Evolutionary conservation across 1,140 invertebrate genomes (phyloP), one percentile per base, ranked within the genome.

Genomic region (Piezodorus guildinii): DNA sequence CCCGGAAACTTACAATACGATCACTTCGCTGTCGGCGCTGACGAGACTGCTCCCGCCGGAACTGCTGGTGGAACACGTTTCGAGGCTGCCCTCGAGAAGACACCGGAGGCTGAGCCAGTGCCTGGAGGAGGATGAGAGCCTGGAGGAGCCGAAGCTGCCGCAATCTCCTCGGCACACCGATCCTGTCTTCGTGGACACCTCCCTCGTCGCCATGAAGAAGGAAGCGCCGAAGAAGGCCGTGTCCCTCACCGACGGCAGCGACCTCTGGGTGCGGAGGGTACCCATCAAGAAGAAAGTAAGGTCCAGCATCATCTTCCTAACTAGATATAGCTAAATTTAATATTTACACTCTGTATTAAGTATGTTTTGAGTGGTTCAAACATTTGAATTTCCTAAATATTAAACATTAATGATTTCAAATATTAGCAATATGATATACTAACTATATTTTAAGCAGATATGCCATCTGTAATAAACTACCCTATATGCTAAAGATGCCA

Each of bases 141-240:
- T 4, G 3, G 60, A 63, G 17, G 27, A 27, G 12, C 16, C 9
- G 49, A 3, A 25, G 52, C 8, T 17, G 60, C 23, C 17, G 17
- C 59, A 44, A n/a, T 27, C 9, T 25, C 46, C 23, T 4, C 64
- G 61, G 5, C 66, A 62, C 64, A 54, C 27, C 21, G 46, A 45
- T 39, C 10, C 45, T n/a, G 44, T 64, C 66, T 59, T 63, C 60
- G 58, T 65, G 63, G 54, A 39, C 56, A 65, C 63, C n/a, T 39
- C 46, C 9, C 43, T 60, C 5, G 30, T 49, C 16, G 8, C 54
- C 15, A 17, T 65, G 49, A 51, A 65, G 60, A 63, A 62, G 23
- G 39, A 30, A 51, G 44, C 15, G 60, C 62, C 59, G 64, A 45
- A 51, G 30, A 46, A 44, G 23, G 19, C 60, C 2, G 43, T 49